Percentiles rank a stretch among this genome's conserved stretches.
phyloP scores from a whole-genome alignment of 2,888 invertebrate genomes.

The Yponomeuta sedellus region DNA sequence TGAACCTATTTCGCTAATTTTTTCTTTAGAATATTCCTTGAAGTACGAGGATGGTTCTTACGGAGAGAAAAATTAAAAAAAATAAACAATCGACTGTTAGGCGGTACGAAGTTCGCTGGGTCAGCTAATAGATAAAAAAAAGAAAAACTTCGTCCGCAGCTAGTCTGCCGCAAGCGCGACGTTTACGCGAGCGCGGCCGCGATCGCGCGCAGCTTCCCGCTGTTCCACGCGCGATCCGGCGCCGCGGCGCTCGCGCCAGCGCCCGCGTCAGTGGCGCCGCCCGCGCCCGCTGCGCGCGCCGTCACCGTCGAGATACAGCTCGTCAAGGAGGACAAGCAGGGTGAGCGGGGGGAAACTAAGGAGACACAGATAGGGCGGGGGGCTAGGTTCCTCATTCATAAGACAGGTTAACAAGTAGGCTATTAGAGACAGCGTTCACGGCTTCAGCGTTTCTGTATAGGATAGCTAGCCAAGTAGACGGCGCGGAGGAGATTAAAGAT shows the following conservation, averaged over 20 bases:
- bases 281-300: constrained; percentile 27
- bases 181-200: constrained; percentile 88
- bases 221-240: constrained; percentile 71
- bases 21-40: too few species aligned
- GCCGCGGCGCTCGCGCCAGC: constrained; percentile 40
- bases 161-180: constrained; percentile 87
- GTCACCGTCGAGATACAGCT: constrained; percentile 53
- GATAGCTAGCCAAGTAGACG: not conserved
- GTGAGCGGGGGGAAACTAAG: constrained; percentile 26
- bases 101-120: too few species aligned
- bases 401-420: too few species aligned
- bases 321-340: constrained; percentile 36
- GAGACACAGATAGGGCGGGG: not conserved
- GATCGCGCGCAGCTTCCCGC: constrained; percentile 87
- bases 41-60: too few species aligned
- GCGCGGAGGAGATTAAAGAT: not conserved
- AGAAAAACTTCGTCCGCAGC: too few species aligned
- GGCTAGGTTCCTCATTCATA: too few species aligned
- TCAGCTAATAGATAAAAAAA: too few species aligned
- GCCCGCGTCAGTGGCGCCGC: constrained; percentile 24
- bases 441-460: not conserved
- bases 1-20: too few species aligned
- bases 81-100: too few species aligned
- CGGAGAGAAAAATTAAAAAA: too few species aligned
- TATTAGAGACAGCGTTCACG: too few species aligned